phyloP scores from a whole-genome alignment of 2,113 vertebrate species.

The Noturus placidus region DNA sequence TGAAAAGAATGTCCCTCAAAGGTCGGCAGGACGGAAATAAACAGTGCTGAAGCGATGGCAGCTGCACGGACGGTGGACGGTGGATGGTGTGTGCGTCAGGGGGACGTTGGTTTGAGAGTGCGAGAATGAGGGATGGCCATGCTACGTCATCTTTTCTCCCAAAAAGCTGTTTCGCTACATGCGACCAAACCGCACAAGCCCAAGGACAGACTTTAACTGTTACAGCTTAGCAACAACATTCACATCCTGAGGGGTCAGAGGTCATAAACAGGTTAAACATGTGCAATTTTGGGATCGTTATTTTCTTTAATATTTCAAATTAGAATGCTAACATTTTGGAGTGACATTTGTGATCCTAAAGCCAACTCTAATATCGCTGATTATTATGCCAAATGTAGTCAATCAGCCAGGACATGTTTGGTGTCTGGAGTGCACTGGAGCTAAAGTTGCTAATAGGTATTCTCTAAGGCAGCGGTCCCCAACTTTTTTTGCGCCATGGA shows the following conservation, averaged over 20 bases:
- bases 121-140: conserved; percentile 1
- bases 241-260: not conserved
- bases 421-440: not conserved
- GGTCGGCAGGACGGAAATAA: conserved; percentile 47
- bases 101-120: not conserved
- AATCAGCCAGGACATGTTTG: not conserved
- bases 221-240: not conserved
- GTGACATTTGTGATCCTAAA: not conserved
- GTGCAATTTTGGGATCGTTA: not conserved
- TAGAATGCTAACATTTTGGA: not conserved
- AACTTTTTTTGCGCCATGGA: too few species aligned
- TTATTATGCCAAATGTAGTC: not conserved
- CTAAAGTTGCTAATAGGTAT: not conserved
- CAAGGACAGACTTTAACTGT: conserved; percentile 62
- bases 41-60: conserved; percentile 42
- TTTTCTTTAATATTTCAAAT: not conserved
- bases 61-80: conserved; percentile 15
- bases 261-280: not conserved
- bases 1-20: conserved; percentile 56
- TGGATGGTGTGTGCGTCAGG: conserved; percentile 15
- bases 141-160: not conserved
- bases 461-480: too few species aligned
- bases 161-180: not conserved
- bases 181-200: conserved; percentile 18
- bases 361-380: not conserved